Percentiles rank a stretch among this genome's conserved stretches.
Evolutionary conservation across 2,113 vertebrate species (phyloP).

Genomic region (Corythoichthys intestinalis): DNA sequence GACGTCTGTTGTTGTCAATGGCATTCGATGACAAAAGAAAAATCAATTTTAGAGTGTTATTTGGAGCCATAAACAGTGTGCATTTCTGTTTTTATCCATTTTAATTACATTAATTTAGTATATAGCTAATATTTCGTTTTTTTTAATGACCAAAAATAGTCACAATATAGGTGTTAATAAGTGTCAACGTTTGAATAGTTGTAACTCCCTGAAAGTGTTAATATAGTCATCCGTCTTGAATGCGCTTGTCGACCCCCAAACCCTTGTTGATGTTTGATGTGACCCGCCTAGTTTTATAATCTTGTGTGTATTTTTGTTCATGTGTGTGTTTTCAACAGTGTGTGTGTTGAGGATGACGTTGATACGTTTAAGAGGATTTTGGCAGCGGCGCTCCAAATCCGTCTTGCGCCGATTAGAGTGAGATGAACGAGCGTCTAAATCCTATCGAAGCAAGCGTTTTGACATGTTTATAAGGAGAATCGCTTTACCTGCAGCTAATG

Average conservation of each 20-base stretch:
- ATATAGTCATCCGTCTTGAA: not conserved
- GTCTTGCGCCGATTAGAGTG: not conserved
- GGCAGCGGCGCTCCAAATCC: not conserved
- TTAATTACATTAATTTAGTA: no score
- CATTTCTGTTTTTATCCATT: no score
- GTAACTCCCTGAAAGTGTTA: not conserved
- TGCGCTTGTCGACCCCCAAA: not conserved
- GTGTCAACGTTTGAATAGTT: no score
- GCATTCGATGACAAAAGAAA: no score
- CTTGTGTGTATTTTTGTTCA: constrained; percentile 7
- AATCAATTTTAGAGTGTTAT: no score
- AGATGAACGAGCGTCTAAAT: not conserved
- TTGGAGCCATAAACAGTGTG: no score
- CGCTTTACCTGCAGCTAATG: no score
- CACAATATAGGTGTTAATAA: no score
- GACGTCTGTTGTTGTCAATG: no score
- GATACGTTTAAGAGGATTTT: not conserved
- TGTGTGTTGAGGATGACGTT: not conserved
- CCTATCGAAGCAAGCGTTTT: not conserved
- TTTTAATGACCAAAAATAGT: no score
- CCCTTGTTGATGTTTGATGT: not conserved
- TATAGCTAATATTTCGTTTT: no score
- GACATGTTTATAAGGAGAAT: no score
- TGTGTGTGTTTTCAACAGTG: constrained; percentile 17
- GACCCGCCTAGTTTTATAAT: not conserved